phyloP scores from a whole-genome alignment of 2,888 invertebrate genomes.

The Unio delphinus region DNA sequence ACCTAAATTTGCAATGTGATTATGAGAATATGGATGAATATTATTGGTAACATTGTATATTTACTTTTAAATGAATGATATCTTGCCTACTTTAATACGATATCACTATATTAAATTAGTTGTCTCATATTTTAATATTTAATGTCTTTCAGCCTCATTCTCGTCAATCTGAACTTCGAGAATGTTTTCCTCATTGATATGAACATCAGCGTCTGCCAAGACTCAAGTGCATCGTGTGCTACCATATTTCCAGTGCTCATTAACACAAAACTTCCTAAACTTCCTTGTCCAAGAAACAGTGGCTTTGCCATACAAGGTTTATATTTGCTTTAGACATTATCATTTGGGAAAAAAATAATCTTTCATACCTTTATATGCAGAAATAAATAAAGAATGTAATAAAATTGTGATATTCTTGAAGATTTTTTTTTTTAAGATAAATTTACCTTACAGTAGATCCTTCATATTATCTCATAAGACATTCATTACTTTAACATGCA shows the following conservation, averaged over 20 bases:
- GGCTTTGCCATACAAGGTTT: conserved; percentile 17
- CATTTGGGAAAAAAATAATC: too few relatives aligned
- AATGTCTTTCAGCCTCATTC: conserved; percentile 9
- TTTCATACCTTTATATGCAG: too few relatives aligned
- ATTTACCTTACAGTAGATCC: too few relatives aligned
- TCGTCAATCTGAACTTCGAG: conserved; percentile 17
- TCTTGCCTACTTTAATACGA: too few relatives aligned
- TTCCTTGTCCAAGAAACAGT: conserved; percentile 24
- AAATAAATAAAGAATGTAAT: too few relatives aligned
- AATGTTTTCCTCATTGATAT: conserved; percentile 17
- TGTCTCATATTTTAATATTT: not conserved
- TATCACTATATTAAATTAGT: not conserved
- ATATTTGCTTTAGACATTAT: not conserved
- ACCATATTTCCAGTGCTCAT: conserved; percentile 18
- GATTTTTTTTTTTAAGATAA: not conserved
- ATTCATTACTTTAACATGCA: too few relatives aligned
- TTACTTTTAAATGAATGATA: too few relatives aligned
- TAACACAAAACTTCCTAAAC: conserved; percentile 29
- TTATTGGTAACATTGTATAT: too few relatives aligned
- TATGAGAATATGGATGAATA: too few relatives aligned
- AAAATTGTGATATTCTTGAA: not conserved
- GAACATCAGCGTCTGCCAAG: conserved; percentile 22
- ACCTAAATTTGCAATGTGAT: too few relatives aligned
- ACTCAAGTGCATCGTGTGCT: conserved; percentile 17
- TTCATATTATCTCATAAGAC: too few relatives aligned